These are phyloP conservation scores for Arbacia lixula DNA, from an alignment of 53 echinoderm and acorn worm genomes.

Conservation along the genomic window DNA sequence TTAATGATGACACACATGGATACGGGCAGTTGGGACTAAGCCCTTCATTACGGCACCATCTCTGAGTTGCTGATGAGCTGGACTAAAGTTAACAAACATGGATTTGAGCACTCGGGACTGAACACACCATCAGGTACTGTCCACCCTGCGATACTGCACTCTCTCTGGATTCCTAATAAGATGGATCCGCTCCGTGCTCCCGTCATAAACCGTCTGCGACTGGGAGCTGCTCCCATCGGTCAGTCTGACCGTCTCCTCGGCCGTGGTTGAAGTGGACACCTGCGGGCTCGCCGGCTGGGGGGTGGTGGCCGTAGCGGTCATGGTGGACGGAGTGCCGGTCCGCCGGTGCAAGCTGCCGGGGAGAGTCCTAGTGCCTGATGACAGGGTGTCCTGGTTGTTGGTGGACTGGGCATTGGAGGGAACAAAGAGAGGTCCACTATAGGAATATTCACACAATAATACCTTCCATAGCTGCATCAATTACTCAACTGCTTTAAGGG, in stretches of 20 bases:
- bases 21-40: too few species aligned
- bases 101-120: too few species aligned
- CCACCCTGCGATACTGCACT: neutral
- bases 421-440: too few species aligned
- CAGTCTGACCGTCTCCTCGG: slow-evolving; percentile 5
- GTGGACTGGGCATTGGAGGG: too few species aligned
- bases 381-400: slow-evolving; percentile 1
- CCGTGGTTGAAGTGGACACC: neutral
- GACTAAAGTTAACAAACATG: too few species aligned
- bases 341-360: neutral
- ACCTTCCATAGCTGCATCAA: too few species aligned
- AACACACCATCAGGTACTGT: slow-evolving; percentile 6
- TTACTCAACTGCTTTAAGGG: too few species aligned
- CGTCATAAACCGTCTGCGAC: slow-evolving; percentile 41
- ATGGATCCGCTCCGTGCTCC: slow-evolving; percentile 38
- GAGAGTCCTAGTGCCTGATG: neutral
- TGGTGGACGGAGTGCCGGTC: neutral
- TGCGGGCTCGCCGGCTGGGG: neutral
- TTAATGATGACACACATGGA: too few species aligned
- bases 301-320: neutral
- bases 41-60: too few species aligned
- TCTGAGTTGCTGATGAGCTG: too few species aligned
- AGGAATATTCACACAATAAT: too few species aligned
- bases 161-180: slow-evolving; percentile 7
- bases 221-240: slow-evolving; percentile 34